Evolutionary conservation across 2,113 vertebrate species (phyloP).

Genomic region (Irena cyanogastra): DNA sequence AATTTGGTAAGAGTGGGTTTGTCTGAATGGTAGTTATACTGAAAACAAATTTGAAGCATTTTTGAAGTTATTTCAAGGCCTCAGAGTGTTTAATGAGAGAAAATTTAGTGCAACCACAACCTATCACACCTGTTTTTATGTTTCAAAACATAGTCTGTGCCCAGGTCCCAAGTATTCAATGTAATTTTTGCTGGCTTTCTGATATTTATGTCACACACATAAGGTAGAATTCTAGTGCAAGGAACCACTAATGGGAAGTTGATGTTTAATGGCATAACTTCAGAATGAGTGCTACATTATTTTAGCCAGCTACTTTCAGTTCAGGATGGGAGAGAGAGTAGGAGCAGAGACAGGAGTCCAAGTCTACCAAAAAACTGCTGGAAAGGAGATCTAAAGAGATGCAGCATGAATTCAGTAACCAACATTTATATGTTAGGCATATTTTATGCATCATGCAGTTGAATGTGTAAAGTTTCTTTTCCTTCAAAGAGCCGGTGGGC

Average conservation of each 20-base stretch:
- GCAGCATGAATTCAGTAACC: accelerated
- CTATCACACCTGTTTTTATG: neutral
- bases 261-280: neutral
- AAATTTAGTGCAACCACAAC: neutral
- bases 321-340: neutral
- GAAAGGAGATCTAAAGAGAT: neutral
- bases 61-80: neutral
- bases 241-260: neutral
- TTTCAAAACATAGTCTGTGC: neutral
- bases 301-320: neutral
- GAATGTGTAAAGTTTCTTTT: neutral
- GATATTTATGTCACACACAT: neutral
- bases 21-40: neutral
- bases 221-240: neutral
- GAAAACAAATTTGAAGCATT: neutral
- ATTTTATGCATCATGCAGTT: neutral
- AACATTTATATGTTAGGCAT: accelerated
- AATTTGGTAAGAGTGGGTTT: neutral
- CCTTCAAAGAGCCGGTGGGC: neutral
- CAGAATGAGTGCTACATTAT: neutral
- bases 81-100: neutral
- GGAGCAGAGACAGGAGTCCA: neutral
- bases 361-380: neutral
- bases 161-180: neutral
- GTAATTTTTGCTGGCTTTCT: neutral